Evolutionary conservation across 2,888 invertebrate species (phyloP).

Genomic region (Coronaproctus castanopsis): DNA sequence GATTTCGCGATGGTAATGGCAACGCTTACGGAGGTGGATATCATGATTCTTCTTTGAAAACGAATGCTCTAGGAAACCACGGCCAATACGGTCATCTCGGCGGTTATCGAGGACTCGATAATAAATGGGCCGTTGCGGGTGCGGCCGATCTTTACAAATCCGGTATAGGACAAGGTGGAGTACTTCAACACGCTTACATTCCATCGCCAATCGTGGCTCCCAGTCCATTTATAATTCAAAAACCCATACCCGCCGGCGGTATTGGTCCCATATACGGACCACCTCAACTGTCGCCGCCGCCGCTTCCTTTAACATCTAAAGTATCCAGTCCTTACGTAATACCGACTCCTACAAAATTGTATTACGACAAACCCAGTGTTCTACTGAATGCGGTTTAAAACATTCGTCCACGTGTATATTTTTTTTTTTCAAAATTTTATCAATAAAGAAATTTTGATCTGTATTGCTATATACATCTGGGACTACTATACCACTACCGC

Average conservation of each 20-base stretch:
- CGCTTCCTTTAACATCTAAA: background rate
- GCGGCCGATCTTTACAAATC: conserved; percentile 16
- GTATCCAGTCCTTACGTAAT: conserved; percentile 18
- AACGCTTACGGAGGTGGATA: conserved; percentile 20
- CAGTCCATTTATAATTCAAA: conserved; percentile 3
- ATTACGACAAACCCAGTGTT: conserved; percentile 16
- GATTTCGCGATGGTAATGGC: conserved; percentile 20
- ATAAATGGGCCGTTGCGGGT: conserved; percentile 14
- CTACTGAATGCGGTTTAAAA: background rate
- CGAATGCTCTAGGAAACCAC: conserved; percentile 17
- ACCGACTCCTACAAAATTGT: conserved; percentile 19
- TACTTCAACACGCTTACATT: conserved; percentile 10
- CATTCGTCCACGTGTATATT: too few species aligned
- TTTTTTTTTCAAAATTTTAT: too few species aligned
- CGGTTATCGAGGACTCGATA: conserved; percentile 17
- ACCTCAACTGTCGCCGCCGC: conserved; percentile 1
- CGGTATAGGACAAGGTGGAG: conserved; percentile 15
- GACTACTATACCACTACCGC: too few species aligned
- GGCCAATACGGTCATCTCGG: conserved; percentile 20
- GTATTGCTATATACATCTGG: too few species aligned
- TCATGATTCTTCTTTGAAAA: conserved; percentile 20
- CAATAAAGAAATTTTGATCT: too few species aligned
- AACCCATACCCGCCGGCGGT: conserved; percentile 8
- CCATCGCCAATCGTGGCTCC: background rate
- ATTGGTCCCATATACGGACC: conserved; percentile 1